phyloP scores from a whole-genome alignment of 2,888 invertebrate genomes.

The Coecobrya sp. region DNA sequence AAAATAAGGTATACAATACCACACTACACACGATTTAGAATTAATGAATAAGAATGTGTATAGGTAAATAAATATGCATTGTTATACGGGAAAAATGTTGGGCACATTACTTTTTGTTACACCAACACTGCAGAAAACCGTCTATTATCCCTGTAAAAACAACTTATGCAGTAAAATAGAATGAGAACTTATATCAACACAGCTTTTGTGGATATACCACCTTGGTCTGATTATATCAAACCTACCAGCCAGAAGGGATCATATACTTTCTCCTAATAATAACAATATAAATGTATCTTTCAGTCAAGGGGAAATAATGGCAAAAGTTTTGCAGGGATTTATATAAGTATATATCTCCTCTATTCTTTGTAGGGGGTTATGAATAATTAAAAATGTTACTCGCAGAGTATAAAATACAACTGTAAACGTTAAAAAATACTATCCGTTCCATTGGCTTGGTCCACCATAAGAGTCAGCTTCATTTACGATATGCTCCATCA shows the following conservation, averaged over 20 bases:
- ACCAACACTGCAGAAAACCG: constrained; percentile 22
- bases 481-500: constrained; percentile 18
- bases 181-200: constrained; percentile 23
- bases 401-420: constrained; percentile 40
- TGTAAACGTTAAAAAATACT: constrained; percentile 1
- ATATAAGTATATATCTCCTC: constrained; percentile 25
- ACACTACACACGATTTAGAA: constrained; percentile 69
- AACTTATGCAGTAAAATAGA: constrained; percentile 50
- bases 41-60: constrained; percentile 73
- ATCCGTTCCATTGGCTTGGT: neutral
- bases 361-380: constrained; percentile 64
- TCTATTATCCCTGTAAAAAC: neutral
- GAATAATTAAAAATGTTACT: constrained; percentile 80
- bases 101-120: constrained; percentile 71
- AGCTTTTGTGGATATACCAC: constrained; percentile 11
- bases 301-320: constrained; percentile 76
- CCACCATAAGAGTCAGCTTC: constrained; percentile 9
- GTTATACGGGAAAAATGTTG: constrained; percentile 14
- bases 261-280: constrained; percentile 40
- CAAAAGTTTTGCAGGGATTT: constrained; percentile 78
- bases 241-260: constrained; percentile 32
- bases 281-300: constrained; percentile 62
- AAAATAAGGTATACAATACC: constrained; percentile 27
- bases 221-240: constrained; percentile 22
- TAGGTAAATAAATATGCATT: neutral